Conservation (phyloP, 2,888 invertebrate species). For the Aphodius granarius region DNA sequence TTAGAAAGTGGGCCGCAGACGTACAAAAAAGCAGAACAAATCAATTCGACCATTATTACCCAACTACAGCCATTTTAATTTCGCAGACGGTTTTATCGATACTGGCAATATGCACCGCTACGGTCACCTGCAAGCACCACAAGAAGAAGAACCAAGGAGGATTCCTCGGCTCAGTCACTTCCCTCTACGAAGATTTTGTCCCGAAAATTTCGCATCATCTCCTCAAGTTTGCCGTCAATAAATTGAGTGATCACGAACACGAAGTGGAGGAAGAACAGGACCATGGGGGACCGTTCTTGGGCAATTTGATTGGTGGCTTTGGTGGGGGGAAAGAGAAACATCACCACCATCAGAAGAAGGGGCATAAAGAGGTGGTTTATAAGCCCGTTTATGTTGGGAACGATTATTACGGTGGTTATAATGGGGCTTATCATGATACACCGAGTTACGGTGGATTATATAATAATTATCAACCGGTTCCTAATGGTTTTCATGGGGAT, state of each 20-base stretch:
- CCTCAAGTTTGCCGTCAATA: slow-evolving; percentile 18
- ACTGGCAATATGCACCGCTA: slow-evolving; percentile 2
- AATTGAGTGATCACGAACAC: slow-evolving; percentile 6
- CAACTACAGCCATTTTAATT: background rate
- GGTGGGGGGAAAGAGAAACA: slow-evolving; percentile 16
- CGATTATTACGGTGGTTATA: background rate
- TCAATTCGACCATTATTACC: background rate
- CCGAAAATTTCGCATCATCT: slow-evolving; percentile 21
- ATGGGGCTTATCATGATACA: background rate
- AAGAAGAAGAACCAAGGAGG: slow-evolving; percentile 23
- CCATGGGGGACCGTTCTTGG: slow-evolving; percentile 5
- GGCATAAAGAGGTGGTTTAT: background rate
- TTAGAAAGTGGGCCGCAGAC: background rate
- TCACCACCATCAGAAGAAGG: slow-evolving; percentile 4
- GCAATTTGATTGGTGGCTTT: background rate
- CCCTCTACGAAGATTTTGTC: slow-evolving; percentile 15
- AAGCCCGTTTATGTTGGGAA: background rate
- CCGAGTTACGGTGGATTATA: background rate
- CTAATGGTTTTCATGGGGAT: background rate
- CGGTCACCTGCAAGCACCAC: slow-evolving; percentile 17
- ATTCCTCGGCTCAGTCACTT: slow-evolving; percentile 16
- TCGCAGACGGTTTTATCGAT: slow-evolving; percentile 22
- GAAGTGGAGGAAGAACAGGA: slow-evolving; percentile 17
- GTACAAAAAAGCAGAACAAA: background rate
- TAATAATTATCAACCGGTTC: background rate